Evolutionary conservation across 2,888 invertebrate genomes (phyloP).

Genomic region (Parascotia fuliginaria): DNA sequence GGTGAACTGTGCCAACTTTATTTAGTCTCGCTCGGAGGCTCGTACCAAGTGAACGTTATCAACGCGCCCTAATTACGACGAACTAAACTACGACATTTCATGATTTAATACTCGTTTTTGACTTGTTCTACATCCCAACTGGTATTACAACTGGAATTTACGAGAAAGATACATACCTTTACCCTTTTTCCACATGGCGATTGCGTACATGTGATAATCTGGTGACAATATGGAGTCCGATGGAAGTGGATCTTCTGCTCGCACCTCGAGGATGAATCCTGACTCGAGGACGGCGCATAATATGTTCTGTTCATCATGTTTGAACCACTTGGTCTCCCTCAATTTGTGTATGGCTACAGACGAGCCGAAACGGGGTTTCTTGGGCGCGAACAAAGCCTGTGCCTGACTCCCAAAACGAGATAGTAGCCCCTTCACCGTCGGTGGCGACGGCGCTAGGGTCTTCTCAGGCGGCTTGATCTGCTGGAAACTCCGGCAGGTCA

Average conservation of each 20-base stretch:
- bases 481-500: slow-evolving; percentile 84
- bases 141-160: slow-evolving; percentile 19
- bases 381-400: slow-evolving; percentile 82
- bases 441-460: slow-evolving; percentile 79
- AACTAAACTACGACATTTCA: slow-evolving; percentile 30
- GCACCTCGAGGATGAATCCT: slow-evolving; percentile 89
- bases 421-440: slow-evolving; percentile 82
- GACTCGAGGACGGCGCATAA: slow-evolving; percentile 90
- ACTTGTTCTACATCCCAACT: slow-evolving; percentile 9
- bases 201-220: slow-evolving; percentile 87
- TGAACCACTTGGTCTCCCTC: slow-evolving; percentile 91
- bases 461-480: slow-evolving; percentile 85
- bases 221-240: slow-evolving; percentile 78
- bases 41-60: slow-evolving; percentile 56
- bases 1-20: slow-evolving; percentile 58
- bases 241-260: slow-evolving; percentile 79
- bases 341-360: slow-evolving; percentile 90
- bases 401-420: slow-evolving; percentile 85
- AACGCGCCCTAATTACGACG: slow-evolving; percentile 46
- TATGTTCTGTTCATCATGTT: slow-evolving; percentile 89
- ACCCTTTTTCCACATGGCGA: slow-evolving; percentile 90
- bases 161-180: slow-evolving; percentile 84
- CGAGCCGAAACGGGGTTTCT: slow-evolving; percentile 85
- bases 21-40: slow-evolving; percentile 60
- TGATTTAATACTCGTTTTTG: slow-evolving; percentile 20